Evolutionary conservation across 2,888 invertebrate species (phyloP).

Genomic region (Nudaria mundana): DNA sequence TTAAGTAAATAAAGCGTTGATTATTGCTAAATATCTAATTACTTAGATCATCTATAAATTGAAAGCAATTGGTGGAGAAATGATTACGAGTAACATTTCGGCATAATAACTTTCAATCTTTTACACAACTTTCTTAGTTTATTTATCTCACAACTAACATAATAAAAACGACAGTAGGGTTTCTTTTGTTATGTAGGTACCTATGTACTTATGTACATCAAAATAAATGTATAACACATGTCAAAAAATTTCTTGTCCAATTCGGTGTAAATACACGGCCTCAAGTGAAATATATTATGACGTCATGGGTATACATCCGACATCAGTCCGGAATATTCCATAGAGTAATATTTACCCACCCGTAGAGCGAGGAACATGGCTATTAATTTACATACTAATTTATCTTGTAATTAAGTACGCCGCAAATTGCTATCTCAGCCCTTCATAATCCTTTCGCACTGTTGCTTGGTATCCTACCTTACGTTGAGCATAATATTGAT

Average conservation of each 20-base stretch:
- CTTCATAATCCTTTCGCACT: conserved; percentile 78
- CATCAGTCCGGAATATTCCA: conserved; percentile 19
- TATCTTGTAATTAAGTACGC: conserved; percentile 80
- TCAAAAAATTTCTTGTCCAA: no score
- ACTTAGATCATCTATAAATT: no score
- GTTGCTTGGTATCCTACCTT: conserved; percentile 48
- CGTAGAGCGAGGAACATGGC: conserved; percentile 33
- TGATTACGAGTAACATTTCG: no score
- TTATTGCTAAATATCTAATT: conserved; percentile 9
- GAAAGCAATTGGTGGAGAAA: no score
- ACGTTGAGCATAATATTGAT: conserved; percentile 41
- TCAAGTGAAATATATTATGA: conserved; percentile 9
- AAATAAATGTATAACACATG: neutral
- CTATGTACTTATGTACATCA: neutral
- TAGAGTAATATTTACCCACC: conserved; percentile 30
- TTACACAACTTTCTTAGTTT: no score
- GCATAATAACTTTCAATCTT: no score
- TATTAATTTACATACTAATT: conserved; percentile 80
- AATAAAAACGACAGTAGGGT: no score
- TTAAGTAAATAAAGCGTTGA: conserved; percentile 39
- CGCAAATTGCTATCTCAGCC: conserved; percentile 80
- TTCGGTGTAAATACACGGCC: neutral
- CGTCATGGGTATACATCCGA: conserved; percentile 11
- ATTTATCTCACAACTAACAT: no score
- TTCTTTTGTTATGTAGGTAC: neutral